Percentiles rank a stretch among this genome's conserved stretches.
Conservation (phyloP, 2,113 vertebrate species). For the Ctenodactylus gundi region DNA sequence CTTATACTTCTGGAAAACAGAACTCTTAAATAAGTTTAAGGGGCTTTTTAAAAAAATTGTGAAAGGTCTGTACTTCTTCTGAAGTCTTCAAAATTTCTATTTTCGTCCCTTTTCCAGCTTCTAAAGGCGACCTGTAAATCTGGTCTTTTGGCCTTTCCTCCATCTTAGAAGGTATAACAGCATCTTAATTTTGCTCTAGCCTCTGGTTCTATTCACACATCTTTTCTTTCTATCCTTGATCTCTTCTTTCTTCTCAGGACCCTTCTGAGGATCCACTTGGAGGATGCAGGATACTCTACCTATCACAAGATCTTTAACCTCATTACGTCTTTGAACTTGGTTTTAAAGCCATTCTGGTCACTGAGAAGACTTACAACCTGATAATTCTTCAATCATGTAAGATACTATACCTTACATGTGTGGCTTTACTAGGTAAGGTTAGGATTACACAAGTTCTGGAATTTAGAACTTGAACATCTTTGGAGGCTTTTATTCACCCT, state of each 20-base stretch:
- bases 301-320: background rate
- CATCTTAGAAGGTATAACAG: background rate
- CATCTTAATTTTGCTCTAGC: background rate
- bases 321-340: background rate
- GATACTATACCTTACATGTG: background rate
- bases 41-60: background rate
- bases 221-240: background rate
- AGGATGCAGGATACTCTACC: background rate
- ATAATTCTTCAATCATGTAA: background rate
- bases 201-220: background rate
- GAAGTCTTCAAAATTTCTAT: background rate
- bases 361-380: background rate
- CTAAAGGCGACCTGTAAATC: background rate
- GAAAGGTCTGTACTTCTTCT: background rate
- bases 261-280: background rate
- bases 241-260: background rate
- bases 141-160: background rate
- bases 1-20: background rate
- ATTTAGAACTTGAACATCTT: background rate
- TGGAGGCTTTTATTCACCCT: background rate
- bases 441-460: background rate
- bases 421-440: background rate
- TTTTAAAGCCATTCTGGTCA: background rate
- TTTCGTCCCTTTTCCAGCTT: background rate
- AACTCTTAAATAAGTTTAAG: background rate